These are phyloP conservation scores for Lasioglossum marginatum DNA, from an alignment of 2,888 invertebrate genomes.

Conservation along the genomic window DNA sequence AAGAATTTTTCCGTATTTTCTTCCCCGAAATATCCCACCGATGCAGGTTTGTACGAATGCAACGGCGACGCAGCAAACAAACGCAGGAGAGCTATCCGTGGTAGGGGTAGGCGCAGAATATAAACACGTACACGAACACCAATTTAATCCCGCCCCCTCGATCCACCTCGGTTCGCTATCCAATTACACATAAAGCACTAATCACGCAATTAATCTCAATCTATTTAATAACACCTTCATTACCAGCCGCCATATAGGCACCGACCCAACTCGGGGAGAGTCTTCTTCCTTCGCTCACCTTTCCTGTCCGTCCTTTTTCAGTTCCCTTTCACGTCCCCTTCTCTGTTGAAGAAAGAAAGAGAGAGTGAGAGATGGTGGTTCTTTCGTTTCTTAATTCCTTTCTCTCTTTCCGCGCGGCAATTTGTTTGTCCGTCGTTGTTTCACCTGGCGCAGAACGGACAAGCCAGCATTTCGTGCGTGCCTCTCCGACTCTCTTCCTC, in stretches of 20 bases:
- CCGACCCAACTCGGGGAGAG: constrained; percentile 61
- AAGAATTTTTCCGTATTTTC: background rate
- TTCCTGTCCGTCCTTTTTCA: constrained; percentile 27
- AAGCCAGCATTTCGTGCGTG: constrained; percentile 2
- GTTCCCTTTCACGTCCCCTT: constrained; percentile 13
- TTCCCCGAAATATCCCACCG: background rate
- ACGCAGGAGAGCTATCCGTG: background rate
- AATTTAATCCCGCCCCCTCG: constrained; percentile 71
- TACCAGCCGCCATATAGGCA: constrained; percentile 74
- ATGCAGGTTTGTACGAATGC: background rate
- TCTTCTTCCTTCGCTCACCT: constrained; percentile 56
- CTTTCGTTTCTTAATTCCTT: constrained; percentile 24
- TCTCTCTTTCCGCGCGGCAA: constrained; percentile 32
- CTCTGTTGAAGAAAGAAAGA: background rate
- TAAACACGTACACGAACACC: constrained; percentile 72
- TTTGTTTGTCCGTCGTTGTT: constrained; percentile 45
- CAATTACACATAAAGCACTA: constrained; percentile 83
- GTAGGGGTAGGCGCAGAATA: constrained; percentile 59
- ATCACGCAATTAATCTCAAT: constrained; percentile 84
- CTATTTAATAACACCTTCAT: constrained; percentile 84
- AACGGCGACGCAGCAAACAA: background rate
- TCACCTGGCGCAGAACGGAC: constrained; percentile 29
- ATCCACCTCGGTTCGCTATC: constrained; percentile 76
- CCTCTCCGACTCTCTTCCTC: constrained; percentile 29
- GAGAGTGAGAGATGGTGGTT: background rate